phyloP scores from a whole-genome alignment of 2,888 invertebrate species.

The Melikaiella ostensackeni region DNA sequence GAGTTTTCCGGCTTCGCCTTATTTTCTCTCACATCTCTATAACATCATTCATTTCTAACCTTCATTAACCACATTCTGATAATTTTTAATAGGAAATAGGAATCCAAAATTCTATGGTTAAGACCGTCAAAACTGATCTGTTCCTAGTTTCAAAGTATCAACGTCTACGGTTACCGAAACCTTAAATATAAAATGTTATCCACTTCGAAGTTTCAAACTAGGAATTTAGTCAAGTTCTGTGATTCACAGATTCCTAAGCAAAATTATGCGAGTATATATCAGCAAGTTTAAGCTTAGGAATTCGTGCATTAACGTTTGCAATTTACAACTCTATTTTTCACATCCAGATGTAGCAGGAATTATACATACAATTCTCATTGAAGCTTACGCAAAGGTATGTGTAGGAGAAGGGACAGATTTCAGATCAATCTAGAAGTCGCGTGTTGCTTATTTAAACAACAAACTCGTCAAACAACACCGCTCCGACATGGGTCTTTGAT shows the following conservation, averaged over 20 bases:
- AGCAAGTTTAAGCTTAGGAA: too few relatives aligned
- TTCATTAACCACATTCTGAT: background rate
- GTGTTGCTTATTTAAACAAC: too few relatives aligned
- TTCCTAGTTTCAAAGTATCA: too few relatives aligned
- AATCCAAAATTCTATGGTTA: background rate
- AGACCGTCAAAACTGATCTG: background rate
- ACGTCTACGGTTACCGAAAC: background rate
- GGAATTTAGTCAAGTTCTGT: background rate
- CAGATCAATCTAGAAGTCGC: too few relatives aligned
- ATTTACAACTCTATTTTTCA: too few relatives aligned
- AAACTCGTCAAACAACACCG: too few relatives aligned
- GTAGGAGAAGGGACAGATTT: too few relatives aligned
- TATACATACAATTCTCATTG: background rate
- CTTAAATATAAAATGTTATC: background rate
- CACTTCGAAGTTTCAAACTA: background rate
- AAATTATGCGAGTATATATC: background rate
- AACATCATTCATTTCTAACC: background rate
- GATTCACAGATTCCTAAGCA: background rate
- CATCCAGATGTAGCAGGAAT: background rate
- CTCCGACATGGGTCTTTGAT: too few relatives aligned
- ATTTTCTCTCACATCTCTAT: background rate
- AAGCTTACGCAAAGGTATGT: too few relatives aligned
- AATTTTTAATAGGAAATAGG: background rate
- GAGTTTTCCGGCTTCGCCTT: background rate
- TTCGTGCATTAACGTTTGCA: too few relatives aligned